Conservation (phyloP, 2,888 invertebrate genomes). For the Diarsia brunnea region DNA sequence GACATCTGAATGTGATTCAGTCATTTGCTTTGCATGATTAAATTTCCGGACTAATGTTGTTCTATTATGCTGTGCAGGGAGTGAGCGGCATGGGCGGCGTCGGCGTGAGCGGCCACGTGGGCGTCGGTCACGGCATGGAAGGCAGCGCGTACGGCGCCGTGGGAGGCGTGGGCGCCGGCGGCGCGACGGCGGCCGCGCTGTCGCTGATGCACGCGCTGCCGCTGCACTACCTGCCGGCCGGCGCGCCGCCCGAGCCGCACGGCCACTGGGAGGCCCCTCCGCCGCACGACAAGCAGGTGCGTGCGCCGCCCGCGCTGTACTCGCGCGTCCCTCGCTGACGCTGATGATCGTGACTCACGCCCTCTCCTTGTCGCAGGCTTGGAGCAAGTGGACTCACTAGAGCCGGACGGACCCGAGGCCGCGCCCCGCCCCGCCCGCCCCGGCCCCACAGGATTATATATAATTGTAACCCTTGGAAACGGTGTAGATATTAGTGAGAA, state of each 20-base stretch:
- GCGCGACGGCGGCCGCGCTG: conserved; percentile 78
- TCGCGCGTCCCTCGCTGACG: not conserved
- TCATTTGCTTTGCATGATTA: not conserved
- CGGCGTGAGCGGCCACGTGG: conserved; percentile 58
- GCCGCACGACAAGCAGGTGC: conserved; percentile 83
- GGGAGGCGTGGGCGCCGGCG: conserved; percentile 63
- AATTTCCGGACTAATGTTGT: not conserved
- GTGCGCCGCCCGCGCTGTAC: not conserved
- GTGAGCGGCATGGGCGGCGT: conserved; percentile 72
- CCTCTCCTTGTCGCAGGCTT: conserved; percentile 78
- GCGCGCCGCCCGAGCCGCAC: conserved; percentile 74
- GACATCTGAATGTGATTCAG: not conserved
- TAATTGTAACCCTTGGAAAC: conserved; percentile 88
- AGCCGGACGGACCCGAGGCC: conserved; percentile 69
- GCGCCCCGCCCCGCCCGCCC: conserved; percentile 67
- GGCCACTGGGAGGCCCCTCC: conserved; percentile 81
- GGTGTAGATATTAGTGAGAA: conserved; percentile 91
- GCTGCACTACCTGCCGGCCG: conserved; percentile 86
- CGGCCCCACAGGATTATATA: conserved; percentile 83
- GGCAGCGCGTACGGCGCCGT: conserved; percentile 58
- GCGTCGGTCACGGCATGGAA: conserved; percentile 62
- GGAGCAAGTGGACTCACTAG: conserved; percentile 90
- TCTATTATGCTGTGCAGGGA: conserved; percentile 59
- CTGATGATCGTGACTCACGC: conserved; percentile 28
- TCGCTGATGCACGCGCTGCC: conserved; percentile 88